Evolutionary conservation across 2,797 vertebrate species (phyloP).

Genomic region (Anguilla anguilla): DNA sequence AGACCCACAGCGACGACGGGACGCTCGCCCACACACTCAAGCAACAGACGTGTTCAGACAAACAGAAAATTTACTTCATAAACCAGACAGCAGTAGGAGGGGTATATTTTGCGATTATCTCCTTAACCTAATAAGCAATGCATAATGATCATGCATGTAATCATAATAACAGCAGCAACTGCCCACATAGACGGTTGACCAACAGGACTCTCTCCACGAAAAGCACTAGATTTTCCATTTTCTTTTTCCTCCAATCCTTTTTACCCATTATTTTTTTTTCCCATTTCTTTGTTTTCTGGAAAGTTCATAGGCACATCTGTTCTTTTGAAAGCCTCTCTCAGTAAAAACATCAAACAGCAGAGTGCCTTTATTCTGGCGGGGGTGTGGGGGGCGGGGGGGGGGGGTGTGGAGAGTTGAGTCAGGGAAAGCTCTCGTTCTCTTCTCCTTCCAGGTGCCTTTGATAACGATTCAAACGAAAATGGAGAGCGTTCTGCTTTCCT

Average conservation of each 20-base stretch:
- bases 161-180: background rate
- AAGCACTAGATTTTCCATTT: background rate
- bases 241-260: constrained; percentile 2
- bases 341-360: constrained; percentile 26
- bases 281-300: constrained; percentile 20
- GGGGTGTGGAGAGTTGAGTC: constrained; percentile 20
- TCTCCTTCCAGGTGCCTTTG: constrained; percentile 12
- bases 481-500: constrained; percentile 14
- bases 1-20: background rate
- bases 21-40: background rate
- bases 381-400: background rate
- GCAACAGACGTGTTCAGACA: background rate
- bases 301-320: constrained; percentile 27
- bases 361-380: background rate
- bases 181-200: background rate
- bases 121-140: constrained; percentile 5
- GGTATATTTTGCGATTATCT: background rate
- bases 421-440: constrained; percentile 6
- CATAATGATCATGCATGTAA: background rate
- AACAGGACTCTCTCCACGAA: background rate
- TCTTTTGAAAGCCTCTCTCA: constrained; percentile 29
- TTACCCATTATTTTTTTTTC: background rate
- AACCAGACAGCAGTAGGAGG: background rate
- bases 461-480: constrained; percentile 22
- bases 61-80: background rate